Percentiles rank a stretch among this genome's conserved stretches.
Conservation (phyloP, 2,888 invertebrate species). For the Phanerotoma sp. region DNA sequence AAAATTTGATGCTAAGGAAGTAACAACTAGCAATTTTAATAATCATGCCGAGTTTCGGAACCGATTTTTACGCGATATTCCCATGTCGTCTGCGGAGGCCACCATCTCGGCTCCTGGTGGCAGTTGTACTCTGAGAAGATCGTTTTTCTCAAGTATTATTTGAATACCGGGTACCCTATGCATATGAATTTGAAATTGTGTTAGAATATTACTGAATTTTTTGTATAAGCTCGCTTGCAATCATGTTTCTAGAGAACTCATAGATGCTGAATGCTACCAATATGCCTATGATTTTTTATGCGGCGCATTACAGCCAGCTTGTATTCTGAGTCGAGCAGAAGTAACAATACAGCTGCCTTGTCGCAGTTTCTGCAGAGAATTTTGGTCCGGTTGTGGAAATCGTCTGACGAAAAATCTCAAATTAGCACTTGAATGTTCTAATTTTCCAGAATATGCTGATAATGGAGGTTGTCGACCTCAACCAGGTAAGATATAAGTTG, state of each 20-base stretch:
- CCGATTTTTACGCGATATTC: too few relatives aligned
- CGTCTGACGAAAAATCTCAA: slow-evolving; percentile 72
- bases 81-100: too few relatives aligned
- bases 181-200: too few relatives aligned
- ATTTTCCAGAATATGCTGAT: slow-evolving; percentile 78
- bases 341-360: slow-evolving; percentile 72
- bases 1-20: too few relatives aligned
- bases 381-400: slow-evolving; percentile 79
- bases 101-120: too few relatives aligned
- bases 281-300: slow-evolving; percentile 89
- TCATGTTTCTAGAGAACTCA: slow-evolving; percentile 68
- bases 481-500: slow-evolving; percentile 67
- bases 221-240: too few relatives aligned
- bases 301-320: slow-evolving; percentile 80
- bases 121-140: too few relatives aligned
- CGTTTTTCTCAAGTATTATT: too few relatives aligned
- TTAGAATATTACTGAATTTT: too few relatives aligned
- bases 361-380: slow-evolving; percentile 80
- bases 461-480: slow-evolving; percentile 74
- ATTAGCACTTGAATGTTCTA: slow-evolving; percentile 73
- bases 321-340: slow-evolving; percentile 58
- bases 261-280: slow-evolving; percentile 87
- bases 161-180: too few relatives aligned
- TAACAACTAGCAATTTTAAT: too few relatives aligned
- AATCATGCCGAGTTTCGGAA: too few relatives aligned